Evolutionary conservation across 2,113 vertebrate species (phyloP).

Genomic region (Passer montanus): DNA sequence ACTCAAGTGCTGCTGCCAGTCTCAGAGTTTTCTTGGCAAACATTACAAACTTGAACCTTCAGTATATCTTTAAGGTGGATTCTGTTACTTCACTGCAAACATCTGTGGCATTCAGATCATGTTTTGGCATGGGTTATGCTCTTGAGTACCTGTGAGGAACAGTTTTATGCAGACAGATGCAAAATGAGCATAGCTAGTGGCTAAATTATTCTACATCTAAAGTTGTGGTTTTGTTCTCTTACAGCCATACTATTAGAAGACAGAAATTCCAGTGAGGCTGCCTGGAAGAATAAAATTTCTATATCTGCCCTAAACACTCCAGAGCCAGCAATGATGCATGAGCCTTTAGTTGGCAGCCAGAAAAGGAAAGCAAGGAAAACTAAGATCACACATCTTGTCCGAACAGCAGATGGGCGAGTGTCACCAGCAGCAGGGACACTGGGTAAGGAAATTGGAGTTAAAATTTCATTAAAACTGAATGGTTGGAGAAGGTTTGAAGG

Average conservation of each 20-base stretch:
- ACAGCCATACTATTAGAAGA: constrained; percentile 83
- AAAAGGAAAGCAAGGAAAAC: constrained; percentile 98
- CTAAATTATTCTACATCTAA: neutral
- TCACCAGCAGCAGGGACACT: constrained; percentile 85
- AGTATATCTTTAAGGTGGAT: neutral
- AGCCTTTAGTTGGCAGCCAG: constrained; percentile 95
- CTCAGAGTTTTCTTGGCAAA: neutral
- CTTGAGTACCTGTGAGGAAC: neutral
- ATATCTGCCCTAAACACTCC: constrained; percentile 76
- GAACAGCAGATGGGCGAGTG: constrained; percentile 89
- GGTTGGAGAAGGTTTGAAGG: neutral
- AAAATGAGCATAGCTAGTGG: neutral
- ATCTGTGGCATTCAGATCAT: neutral
- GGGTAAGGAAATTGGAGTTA: constrained; percentile 62
- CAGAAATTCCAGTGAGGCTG: constrained; percentile 73
- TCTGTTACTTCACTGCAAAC: neutral
- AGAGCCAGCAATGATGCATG: constrained; percentile 81
- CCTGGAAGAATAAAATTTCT: constrained; percentile 80
- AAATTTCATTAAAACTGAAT: neutral
- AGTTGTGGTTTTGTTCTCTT: constrained; percentile 15
- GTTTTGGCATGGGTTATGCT: neutral
- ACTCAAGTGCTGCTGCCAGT: neutral
- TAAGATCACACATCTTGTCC: constrained; percentile 97
- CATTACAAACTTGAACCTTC: neutral
- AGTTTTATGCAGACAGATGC: neutral